A percentile compares a stretch with the other conserved stretches of the same genome.
These are phyloP conservation scores for Florisuga fusca DNA, from an alignment of 2,797 vertebrate genomes.

Conservation along the genomic window DNA sequence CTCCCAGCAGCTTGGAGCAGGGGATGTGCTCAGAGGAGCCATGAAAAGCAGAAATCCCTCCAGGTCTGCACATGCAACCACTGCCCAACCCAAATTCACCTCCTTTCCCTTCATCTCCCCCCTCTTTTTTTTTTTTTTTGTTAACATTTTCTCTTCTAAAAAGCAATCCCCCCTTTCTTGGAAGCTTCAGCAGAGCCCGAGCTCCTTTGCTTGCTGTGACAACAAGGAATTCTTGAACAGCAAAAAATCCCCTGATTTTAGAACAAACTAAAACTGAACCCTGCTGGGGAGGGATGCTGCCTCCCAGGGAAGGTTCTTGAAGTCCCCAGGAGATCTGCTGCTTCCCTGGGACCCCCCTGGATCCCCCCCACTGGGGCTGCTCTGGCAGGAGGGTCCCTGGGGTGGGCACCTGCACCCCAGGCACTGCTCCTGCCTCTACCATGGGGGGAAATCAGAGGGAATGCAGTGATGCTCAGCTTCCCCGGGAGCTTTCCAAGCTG, in stretches of 20 bases:
- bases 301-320: accelerated
- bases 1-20: accelerated
- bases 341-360: background rate
- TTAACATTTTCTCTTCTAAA: background rate
- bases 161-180: background rate
- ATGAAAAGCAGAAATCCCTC: background rate
- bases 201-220: accelerated
- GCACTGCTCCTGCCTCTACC: background rate
- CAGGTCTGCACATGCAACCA: accelerated
- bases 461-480: background rate
- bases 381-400: background rate
- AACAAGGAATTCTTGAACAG: background rate
- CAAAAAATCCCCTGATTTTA: background rate
- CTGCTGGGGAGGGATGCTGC: accelerated
- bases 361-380: background rate
- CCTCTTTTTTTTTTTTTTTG: background rate
- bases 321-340: background rate
- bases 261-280: accelerated
- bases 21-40: accelerated
- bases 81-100: background rate
- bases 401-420: background rate
- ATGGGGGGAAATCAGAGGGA: background rate
- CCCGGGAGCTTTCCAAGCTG: background rate
- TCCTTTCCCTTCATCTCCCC: background rate
- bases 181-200: background rate